Percentiles rank a stretch among this genome's conserved stretches.
These are phyloP conservation scores for Sogatella furcifera DNA, from an alignment of 1,140 invertebrate genomes.

Conservation along the genomic window DNA sequence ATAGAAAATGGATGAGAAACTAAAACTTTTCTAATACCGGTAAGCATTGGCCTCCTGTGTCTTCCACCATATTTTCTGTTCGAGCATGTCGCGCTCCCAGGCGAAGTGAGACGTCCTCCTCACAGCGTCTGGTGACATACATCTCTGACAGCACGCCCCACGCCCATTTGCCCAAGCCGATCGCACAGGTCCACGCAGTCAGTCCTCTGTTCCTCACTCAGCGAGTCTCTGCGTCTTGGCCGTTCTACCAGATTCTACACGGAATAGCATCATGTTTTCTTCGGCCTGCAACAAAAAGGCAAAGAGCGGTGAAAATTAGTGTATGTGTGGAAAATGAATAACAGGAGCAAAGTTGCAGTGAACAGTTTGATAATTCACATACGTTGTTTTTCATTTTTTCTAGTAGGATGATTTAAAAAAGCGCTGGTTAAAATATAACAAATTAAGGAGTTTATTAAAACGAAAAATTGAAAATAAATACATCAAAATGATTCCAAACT, in stretches of 20 bases:
- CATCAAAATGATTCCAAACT: too few relatives aligned
- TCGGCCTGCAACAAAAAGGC: slow-evolving; percentile 30
- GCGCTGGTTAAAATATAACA: too few relatives aligned
- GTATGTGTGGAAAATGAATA: too few relatives aligned
- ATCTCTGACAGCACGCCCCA: slow-evolving; percentile 36
- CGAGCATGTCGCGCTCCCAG: not conserved
- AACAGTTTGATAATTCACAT: too few relatives aligned
- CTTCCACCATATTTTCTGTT: slow-evolving; percentile 5
- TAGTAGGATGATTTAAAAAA: too few relatives aligned
- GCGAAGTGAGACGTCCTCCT: not conserved
- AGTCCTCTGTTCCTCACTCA: slow-evolving; percentile 31
- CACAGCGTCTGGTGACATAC: slow-evolving; percentile 18
- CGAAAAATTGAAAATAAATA: too few relatives aligned
- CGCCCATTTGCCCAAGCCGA: slow-evolving; percentile 31
- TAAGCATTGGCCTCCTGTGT: slow-evolving; percentile 16
- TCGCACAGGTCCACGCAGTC: slow-evolving; percentile 37
- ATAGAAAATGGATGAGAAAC: not conserved
- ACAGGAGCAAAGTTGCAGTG: too few relatives aligned
- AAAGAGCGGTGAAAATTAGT: not conserved
- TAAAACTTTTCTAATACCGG: slow-evolving; percentile 12
- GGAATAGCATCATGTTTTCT: slow-evolving; percentile 37
- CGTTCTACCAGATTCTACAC: slow-evolving; percentile 38
- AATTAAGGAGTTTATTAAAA: too few relatives aligned
- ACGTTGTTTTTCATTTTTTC: too few relatives aligned
- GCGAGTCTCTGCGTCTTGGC: slow-evolving; percentile 22